A percentile compares a stretch with the other conserved stretches of the same genome.
phyloP scores from a whole-genome alignment of 2,113 vertebrate genomes.

The Charina bottae region DNA sequence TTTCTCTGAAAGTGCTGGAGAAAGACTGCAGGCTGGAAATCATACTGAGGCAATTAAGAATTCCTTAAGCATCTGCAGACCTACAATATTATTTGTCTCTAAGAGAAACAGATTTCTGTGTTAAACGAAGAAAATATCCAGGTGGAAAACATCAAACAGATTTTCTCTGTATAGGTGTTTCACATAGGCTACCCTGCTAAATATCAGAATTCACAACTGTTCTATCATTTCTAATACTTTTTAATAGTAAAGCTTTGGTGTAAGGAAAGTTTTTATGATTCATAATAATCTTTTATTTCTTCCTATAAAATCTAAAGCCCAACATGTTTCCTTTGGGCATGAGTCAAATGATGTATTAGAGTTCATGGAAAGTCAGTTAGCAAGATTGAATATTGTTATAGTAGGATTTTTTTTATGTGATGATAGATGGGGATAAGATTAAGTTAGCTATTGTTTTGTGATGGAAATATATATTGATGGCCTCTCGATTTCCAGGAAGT shows the following conservation, averaged over 20 bases:
- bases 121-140: background rate
- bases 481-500: too few species aligned
- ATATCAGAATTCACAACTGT: background rate
- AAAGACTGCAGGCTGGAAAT: background rate
- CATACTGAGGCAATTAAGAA: background rate
- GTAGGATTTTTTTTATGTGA: background rate
- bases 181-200: background rate
- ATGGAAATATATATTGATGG: background rate
- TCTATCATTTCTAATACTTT: background rate
- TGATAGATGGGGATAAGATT: background rate
- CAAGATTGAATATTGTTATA: background rate
- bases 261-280: background rate
- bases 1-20: background rate
- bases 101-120: background rate
- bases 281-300: background rate
- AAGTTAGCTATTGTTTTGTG: background rate
- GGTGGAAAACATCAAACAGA: background rate
- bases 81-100: background rate
- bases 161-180: background rate
- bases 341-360: background rate
- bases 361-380: background rate
- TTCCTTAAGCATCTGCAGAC: background rate
- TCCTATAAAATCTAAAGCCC: background rate
- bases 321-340: background rate
- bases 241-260: background rate